Conservation (phyloP, 1,140 invertebrate species). For the Magallana gigas region DNA sequence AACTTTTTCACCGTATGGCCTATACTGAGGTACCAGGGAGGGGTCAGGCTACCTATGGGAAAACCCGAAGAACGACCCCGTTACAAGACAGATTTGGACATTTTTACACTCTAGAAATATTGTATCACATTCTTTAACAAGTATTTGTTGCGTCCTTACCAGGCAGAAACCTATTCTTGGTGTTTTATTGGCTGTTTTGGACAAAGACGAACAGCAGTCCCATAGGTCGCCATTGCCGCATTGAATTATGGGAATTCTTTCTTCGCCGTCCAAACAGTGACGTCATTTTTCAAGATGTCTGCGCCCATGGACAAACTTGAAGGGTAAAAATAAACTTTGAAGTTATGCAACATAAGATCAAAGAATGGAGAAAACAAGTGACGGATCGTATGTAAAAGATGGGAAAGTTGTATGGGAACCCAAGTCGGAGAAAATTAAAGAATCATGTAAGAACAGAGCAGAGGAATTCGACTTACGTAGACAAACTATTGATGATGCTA, state of each 20-base stretch:
- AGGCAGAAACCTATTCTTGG: conserved; percentile 28
- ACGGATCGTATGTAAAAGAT: not conserved
- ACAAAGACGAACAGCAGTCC: conserved; percentile 59
- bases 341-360: not conserved
- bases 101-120: conserved; percentile 20
- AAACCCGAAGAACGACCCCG: conserved; percentile 29
- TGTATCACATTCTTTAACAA: conserved; percentile 19
- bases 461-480: not conserved
- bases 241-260: conserved; percentile 51
- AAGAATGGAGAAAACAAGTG: not conserved
- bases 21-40: conserved; percentile 54
- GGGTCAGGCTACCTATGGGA: conserved; percentile 49
- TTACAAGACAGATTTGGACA: not conserved
- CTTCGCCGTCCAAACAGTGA: not conserved
- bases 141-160: conserved; percentile 52
- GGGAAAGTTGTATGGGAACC: not conserved
- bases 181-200: conserved; percentile 48
- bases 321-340: conserved; percentile 6
- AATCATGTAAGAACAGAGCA: not conserved
- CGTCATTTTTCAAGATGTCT: conserved; percentile 51
- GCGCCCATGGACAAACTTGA: conserved; percentile 43
- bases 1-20: conserved; percentile 53
- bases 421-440: not conserved
- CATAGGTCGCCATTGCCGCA: conserved; percentile 59
- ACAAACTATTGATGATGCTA: not conserved